Percentiles rank a stretch among this genome's conserved stretches.
phyloP scores from a whole-genome alignment of 2,888 invertebrate species.

The Dasypolia templi region DNA sequence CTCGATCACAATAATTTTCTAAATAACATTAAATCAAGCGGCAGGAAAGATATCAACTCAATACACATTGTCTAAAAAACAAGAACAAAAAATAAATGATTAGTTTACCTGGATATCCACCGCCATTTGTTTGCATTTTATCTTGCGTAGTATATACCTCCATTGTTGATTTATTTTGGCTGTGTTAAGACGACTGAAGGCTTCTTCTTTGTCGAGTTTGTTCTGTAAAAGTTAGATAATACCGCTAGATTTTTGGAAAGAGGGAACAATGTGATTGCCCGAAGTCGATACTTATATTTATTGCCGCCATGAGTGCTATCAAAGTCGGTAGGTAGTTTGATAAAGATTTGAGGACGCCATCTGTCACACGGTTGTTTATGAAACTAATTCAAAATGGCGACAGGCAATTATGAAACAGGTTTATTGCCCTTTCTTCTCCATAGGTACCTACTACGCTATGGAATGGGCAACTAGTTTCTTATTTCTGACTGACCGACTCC shows the following conservation, averaged over 20 bases:
- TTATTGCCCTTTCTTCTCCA: too few relatives aligned
- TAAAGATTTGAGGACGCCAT: not conserved
- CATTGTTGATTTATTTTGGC: slow-evolving; percentile 97
- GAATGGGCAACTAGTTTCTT: too few relatives aligned
- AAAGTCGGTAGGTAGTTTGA: not conserved
- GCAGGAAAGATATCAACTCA: not conserved
- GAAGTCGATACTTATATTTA: not conserved
- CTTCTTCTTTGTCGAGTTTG: slow-evolving; percentile 95
- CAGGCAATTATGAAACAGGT: not conserved
- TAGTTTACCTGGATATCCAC: slow-evolving; percentile 91
- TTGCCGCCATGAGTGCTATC: not conserved
- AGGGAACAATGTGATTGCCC: not conserved
- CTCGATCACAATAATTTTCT: not conserved
- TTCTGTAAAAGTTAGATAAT: slow-evolving; percentile 89
- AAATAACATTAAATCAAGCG: slow-evolving; percentile 2
- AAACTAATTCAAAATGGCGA: not conserved
- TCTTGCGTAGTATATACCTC: slow-evolving; percentile 94
- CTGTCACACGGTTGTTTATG: not conserved
- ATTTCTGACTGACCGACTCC: too few relatives aligned
- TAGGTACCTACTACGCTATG: too few relatives aligned
- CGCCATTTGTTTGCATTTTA: slow-evolving; percentile 94
- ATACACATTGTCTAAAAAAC: not conserved
- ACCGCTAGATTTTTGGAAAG: not conserved
- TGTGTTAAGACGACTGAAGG: slow-evolving; percentile 94
- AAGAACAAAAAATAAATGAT: slow-evolving; percentile 5